Conservation (phyloP, 2,888 invertebrate species). For the Disparrhopalites patrizii region DNA sequence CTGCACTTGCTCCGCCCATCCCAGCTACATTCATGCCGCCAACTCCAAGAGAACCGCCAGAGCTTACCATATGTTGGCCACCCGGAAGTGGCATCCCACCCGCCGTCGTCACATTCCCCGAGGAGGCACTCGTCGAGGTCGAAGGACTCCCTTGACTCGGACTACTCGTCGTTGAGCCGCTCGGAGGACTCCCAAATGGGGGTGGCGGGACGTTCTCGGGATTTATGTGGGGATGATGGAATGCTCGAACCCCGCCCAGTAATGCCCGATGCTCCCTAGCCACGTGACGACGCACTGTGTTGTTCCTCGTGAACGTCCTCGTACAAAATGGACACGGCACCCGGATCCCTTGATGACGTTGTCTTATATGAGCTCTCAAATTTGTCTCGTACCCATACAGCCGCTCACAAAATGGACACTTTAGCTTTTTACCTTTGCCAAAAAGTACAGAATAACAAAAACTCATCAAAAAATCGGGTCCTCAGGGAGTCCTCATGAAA, state of each 20-base stretch:
- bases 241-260: constrained; percentile 46
- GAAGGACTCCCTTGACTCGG: constrained; percentile 48
- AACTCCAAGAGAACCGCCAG: constrained; percentile 40
- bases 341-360: constrained; percentile 85
- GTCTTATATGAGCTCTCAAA: constrained; percentile 82
- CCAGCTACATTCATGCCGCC: constrained; percentile 33
- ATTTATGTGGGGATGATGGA: constrained; percentile 46
- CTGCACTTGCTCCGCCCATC: constrained; percentile 41
- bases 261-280: constrained; percentile 65
- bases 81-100: constrained; percentile 37
- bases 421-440: constrained; percentile 75
- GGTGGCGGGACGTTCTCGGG: constrained; percentile 42
- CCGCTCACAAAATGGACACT: constrained; percentile 88
- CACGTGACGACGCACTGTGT: constrained; percentile 84
- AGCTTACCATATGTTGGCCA: constrained; percentile 33
- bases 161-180: constrained; percentile 45
- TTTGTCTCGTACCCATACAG: constrained; percentile 91
- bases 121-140: constrained; percentile 43
- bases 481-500: background rate
- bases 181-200: constrained; percentile 43
- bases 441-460: background rate
- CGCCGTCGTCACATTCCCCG: constrained; percentile 35
- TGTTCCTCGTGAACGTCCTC: constrained; percentile 86
- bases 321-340: constrained; percentile 88
- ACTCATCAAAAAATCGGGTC: no score